Evolutionary conservation across 2,888 invertebrate genomes (phyloP).

Genomic region (Uropetala carovei): DNA sequence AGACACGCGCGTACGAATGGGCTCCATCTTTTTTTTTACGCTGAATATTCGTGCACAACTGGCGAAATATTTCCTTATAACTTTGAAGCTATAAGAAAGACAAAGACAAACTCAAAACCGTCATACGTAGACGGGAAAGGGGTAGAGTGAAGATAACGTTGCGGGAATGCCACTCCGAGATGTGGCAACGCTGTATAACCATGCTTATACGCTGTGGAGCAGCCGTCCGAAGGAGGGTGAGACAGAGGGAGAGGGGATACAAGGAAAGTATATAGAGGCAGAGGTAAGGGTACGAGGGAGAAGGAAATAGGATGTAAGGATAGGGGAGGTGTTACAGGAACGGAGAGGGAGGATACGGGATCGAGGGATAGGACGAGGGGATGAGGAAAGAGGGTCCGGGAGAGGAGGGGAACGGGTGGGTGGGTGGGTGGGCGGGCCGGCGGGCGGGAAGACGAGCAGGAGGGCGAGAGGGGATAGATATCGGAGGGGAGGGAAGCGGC

Average conservation of each 20-base stretch:
- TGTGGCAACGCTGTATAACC: slow-evolving; percentile 49
- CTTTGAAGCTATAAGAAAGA: neutral
- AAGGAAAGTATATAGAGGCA: neutral
- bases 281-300: neutral
- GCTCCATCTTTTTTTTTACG: too few relatives aligned
- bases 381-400: neutral
- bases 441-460: neutral
- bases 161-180: slow-evolving; percentile 54
- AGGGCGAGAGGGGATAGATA: neutral
- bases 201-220: slow-evolving; percentile 59
- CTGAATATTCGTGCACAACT: neutral
- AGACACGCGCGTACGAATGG: too few relatives aligned
- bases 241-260: neutral
- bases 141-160: slow-evolving; percentile 51
- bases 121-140: slow-evolving; percentile 34
- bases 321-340: too few relatives aligned
- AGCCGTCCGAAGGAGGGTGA: neutral
- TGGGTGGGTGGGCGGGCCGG: neutral
- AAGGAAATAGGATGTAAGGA: neutral
- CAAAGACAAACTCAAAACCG: neutral
- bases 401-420: neutral
- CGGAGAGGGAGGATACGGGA: neutral
- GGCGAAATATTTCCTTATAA: slow-evolving; percentile 9
- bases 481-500: too few relatives aligned
- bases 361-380: neutral